phyloP scores from a whole-genome alignment of 1,140 invertebrate species.

The Agrypnia vestita region DNA sequence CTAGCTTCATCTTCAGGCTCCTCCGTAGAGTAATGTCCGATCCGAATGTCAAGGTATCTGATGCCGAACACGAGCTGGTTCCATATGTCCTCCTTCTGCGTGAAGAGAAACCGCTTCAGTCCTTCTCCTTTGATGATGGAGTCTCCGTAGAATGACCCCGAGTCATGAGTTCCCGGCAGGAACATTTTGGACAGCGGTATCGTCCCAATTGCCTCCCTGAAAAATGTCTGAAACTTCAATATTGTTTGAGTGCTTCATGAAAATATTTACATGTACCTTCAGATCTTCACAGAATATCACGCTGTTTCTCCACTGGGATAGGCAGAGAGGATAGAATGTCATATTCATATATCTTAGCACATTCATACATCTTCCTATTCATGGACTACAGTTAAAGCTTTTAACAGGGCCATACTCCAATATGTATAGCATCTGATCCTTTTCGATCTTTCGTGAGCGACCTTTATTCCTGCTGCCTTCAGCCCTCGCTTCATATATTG shows the following conservation, averaged over 20 bases:
- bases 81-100: conserved; percentile 78
- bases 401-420: no score
- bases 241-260: conserved; percentile 2
- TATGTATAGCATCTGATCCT: no score
- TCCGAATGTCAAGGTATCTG: conserved; percentile 78
- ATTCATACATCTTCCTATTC: no score
- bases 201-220: conserved; percentile 71
- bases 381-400: no score
- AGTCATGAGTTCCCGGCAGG: conserved; percentile 82
- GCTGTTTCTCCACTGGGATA: no score
- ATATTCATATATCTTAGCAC: no score
- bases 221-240: conserved; percentile 40
- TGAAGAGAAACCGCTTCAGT: conserved; percentile 73
- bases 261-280: no score
- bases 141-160: conserved; percentile 75
- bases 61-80: conserved; percentile 78
- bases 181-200: conserved; percentile 75
- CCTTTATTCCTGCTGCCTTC: no score
- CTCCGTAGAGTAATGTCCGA: conserved; percentile 73
- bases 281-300: no score
- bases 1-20: conserved; percentile 28
- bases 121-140: conserved; percentile 64
- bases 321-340: no score
- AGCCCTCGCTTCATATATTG: no score
- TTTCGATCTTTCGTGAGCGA: no score